phyloP scores from a whole-genome alignment of 2,797 vertebrate genomes.

The Amblyraja radiata region DNA sequence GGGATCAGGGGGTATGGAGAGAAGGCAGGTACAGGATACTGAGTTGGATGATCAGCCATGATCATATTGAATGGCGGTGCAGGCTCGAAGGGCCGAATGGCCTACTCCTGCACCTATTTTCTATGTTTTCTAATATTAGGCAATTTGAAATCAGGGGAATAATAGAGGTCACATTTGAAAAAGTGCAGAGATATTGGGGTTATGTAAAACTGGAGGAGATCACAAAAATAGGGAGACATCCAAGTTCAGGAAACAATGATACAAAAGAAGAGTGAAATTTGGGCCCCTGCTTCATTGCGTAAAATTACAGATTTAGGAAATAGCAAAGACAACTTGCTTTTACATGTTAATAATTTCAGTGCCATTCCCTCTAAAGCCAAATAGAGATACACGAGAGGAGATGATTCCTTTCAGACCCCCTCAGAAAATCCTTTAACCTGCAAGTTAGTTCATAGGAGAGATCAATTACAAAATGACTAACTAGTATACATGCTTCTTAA shows the following conservation, averaged over 20 bases:
- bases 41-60: no score
- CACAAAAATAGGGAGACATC: no score
- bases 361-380: not conserved
- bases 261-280: not conserved
- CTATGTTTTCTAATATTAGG: not conserved
- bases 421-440: not conserved
- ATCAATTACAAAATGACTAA: conserved; percentile 10
- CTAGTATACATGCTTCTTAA: no score
- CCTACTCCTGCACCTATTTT: no score
- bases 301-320: not conserved
- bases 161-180: not conserved
- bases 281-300: not conserved
- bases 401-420: not conserved
- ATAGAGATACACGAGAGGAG: not conserved
- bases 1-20: no score
- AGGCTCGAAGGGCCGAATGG: no score
- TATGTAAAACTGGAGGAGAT: not conserved
- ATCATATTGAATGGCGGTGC: no score
- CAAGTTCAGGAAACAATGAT: not conserved
- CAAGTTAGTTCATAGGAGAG: not conserved
- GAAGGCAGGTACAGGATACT: no score
- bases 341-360: not conserved
- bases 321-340: not conserved
- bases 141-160: not conserved
- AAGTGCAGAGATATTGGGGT: not conserved